Base-by-base conservation (phyloP, 2,113 vertebrate species). In the Apteryx mantelli region DNA sequence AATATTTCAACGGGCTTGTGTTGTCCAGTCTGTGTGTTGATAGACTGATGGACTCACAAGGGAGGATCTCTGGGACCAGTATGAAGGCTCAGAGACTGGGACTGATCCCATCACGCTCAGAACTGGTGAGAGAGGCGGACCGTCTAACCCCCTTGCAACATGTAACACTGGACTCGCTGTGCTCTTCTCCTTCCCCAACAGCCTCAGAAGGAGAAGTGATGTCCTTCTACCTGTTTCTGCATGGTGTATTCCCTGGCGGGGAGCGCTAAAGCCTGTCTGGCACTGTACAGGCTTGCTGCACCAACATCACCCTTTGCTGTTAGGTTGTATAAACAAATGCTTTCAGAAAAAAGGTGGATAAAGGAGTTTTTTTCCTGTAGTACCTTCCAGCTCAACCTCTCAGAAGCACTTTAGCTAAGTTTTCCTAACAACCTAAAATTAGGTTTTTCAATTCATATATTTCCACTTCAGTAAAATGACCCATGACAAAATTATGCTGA, bases 141-240 rank as follows among this genome's bases (percentile, higher is more conserved):
- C 1, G 0, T 34, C 52, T 40, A 1, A 24, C 58, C 44, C 18
- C 4, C 3, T 2, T 7, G 66, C 32, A 34, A 17, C 0, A 0
- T 25, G 61, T 64, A 61, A 5, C 53, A 34, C 63, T 46, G 65
- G n/a, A 6, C 42, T 73, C 1, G 0, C 46, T 50, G 55, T 38
- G 28, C 56, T 60, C 1, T 1, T 44, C 40, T 30, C 25, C 13
- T 84, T 19, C 34, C 55, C 61, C 40, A 46, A 26, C 20, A n/a
- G 15, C n/a, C 88, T 3, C 69, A 13, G 61, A 50, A 21, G 32
- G 30, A 82, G 40, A 24, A 24, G 64, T 44, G 60, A 8, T 32
- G 50, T 53, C 60, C 42, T 36, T 38, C 68, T 64, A 1, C 60
- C 42, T 40, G n/a, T 52, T 53, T 28, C 52, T 38, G 12, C n/a